These are phyloP conservation scores for Lepidostoma basale DNA, from an alignment of 1,140 invertebrate species.

Conservation along the genomic window DNA sequence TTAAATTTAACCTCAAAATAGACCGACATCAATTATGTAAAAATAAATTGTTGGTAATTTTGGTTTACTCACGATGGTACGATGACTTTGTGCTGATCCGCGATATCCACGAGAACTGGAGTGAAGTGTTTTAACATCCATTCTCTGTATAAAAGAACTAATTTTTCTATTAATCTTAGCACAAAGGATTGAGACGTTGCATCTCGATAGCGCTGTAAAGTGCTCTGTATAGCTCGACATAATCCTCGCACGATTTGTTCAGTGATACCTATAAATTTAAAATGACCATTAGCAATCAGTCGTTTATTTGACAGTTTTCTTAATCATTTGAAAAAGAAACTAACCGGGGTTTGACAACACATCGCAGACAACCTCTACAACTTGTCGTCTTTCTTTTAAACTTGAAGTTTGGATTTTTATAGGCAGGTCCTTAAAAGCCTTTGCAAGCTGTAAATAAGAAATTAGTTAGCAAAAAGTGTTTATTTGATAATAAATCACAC, in stretches of 20 bases:
- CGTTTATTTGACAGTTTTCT: background rate
- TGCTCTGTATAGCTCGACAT: slow-evolving; percentile 74
- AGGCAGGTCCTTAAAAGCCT: slow-evolving; percentile 80
- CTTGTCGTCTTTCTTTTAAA: slow-evolving; percentile 72
- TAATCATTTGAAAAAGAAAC: slow-evolving; percentile 9
- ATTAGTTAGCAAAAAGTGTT: slow-evolving; percentile 39
- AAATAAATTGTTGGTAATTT: background rate
- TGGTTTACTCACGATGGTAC: slow-evolving; percentile 68
- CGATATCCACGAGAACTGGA: slow-evolving; percentile 65
- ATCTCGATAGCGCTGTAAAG: slow-evolving; percentile 80
- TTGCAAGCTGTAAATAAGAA: slow-evolving; percentile 66
- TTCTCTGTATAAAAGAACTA: slow-evolving; percentile 70
- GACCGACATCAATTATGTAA: too few species aligned
- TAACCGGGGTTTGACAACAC: slow-evolving; percentile 76
- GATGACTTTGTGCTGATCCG: slow-evolving; percentile 69
- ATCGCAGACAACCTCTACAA: slow-evolving; percentile 73
- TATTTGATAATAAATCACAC: background rate
- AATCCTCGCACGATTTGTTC: slow-evolving; percentile 79
- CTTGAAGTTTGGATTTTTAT: slow-evolving; percentile 78
- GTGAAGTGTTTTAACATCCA: slow-evolving; percentile 73
- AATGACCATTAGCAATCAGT: background rate
- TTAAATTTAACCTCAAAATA: too few species aligned
- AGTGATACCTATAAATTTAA: slow-evolving; percentile 70
- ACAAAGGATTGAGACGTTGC: slow-evolving; percentile 76
- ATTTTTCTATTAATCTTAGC: slow-evolving; percentile 68